Percentiles rank a stretch among this genome's conserved stretches.
Evolutionary conservation across 2,888 invertebrate genomes (phyloP).

Genomic region (Drosophila melanosoma): DNA sequence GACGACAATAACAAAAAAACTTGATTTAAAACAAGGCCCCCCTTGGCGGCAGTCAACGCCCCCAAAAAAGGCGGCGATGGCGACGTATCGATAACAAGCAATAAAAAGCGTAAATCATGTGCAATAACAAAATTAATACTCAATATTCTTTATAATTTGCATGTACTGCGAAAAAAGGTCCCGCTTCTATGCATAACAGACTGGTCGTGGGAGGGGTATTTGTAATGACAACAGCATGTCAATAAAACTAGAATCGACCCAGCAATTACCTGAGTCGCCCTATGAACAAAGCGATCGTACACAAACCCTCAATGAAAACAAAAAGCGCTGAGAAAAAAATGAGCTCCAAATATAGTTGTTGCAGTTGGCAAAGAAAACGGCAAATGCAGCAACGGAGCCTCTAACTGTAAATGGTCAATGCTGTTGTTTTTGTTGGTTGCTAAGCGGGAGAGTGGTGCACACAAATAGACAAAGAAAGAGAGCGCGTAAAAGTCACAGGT

Average conservation of each 20-base stretch:
- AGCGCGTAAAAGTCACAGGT: slow-evolving; percentile 44
- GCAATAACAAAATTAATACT: slow-evolving; percentile 51
- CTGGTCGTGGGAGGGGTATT: slow-evolving; percentile 6
- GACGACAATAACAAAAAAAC: slow-evolving; percentile 40
- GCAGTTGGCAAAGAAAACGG: slow-evolving; percentile 45
- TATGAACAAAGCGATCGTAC: slow-evolving; percentile 12
- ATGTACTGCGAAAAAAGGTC: slow-evolving; percentile 35
- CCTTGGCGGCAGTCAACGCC: slow-evolving; percentile 66
- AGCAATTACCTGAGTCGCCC: slow-evolving; percentile 33
- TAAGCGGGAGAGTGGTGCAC: slow-evolving; percentile 40
- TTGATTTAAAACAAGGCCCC: slow-evolving; percentile 61
- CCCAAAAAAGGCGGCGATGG: slow-evolving; percentile 44
- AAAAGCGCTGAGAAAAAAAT: slow-evolving; percentile 33
- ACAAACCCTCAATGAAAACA: slow-evolving; percentile 56
- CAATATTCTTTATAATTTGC: slow-evolving; percentile 58
- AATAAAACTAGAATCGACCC: slow-evolving; percentile 27
- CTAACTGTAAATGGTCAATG: slow-evolving; percentile 68
- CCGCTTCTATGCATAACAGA: slow-evolving; percentile 28
- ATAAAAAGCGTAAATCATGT: slow-evolving; percentile 42
- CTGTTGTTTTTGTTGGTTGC: slow-evolving; percentile 23
- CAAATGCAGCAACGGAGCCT: slow-evolving; percentile 56
- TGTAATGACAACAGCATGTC: slow-evolving; percentile 30
- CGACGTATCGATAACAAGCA: slow-evolving; percentile 39
- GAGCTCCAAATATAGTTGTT: slow-evolving; percentile 34
- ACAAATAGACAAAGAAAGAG: slow-evolving; percentile 34